These are phyloP conservation scores for Manis crassicaudata DNA, from an alignment of 2,797 vertebrate species.

Conservation along the genomic window DNA sequence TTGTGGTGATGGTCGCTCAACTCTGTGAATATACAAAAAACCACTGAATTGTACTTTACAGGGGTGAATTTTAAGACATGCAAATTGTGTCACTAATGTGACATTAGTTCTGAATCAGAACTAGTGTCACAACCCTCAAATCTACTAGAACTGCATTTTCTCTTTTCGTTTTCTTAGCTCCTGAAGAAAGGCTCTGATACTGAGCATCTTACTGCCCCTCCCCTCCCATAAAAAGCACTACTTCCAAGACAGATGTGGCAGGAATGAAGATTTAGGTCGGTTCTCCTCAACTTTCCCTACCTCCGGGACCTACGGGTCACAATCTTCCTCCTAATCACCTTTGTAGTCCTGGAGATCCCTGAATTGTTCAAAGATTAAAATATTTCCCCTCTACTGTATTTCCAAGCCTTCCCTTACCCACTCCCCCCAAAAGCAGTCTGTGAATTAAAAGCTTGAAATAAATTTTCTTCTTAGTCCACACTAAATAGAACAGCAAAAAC, in stretches of 20 bases:
- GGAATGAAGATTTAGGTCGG: neutral
- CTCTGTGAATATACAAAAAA: neutral
- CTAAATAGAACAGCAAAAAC: slow-evolving; percentile 48
- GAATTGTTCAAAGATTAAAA: slow-evolving; percentile 34
- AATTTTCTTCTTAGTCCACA: slow-evolving; percentile 22
- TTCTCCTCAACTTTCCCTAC: neutral
- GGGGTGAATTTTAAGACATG: neutral
- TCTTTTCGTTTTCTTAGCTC: neutral
- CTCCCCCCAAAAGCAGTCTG: neutral
- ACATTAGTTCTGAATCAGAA: neutral
- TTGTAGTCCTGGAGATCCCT: neutral
- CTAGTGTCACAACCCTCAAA: neutral
- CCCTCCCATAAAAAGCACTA: neutral
- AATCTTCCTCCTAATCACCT: neutral
- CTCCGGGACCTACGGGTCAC: neutral
- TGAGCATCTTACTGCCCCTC: neutral
- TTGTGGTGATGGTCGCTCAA: neutral
- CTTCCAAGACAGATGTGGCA: neutral
- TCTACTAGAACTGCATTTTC: neutral
- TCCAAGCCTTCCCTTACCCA: neutral
- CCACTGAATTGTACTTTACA: neutral
- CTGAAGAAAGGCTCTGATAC: neutral
- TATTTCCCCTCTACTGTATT: neutral
- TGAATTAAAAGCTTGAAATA: slow-evolving; percentile 40
- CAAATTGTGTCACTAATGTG: neutral